These are phyloP conservation scores for Formicarius rufipectus DNA, from an alignment of 2,113 vertebrate genomes.

Conservation along the genomic window DNA sequence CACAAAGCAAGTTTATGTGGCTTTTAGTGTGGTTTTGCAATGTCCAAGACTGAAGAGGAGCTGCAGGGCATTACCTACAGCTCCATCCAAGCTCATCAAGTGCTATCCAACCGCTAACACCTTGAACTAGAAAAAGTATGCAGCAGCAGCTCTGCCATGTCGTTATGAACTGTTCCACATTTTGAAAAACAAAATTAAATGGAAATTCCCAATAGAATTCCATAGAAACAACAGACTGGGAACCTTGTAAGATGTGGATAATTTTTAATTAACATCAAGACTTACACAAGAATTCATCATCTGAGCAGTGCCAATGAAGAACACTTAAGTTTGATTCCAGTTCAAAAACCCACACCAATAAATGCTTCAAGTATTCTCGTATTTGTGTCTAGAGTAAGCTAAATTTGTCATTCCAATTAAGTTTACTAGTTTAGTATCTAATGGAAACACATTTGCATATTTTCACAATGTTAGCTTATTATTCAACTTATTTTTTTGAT, in stretches of 20 bases:
- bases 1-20: not conserved
- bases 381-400: not conserved
- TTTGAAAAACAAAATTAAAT: not conserved
- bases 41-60: not conserved
- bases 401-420: not conserved
- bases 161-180: not conserved
- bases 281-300: not conserved
- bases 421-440: not conserved
- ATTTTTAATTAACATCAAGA: not conserved
- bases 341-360: not conserved
- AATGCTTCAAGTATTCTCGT: not conserved
- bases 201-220: not conserved
- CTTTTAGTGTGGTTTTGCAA: not conserved
- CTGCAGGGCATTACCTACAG: not conserved
- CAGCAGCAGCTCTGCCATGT: not conserved
- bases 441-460: not conserved
- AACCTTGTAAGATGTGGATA: not conserved
- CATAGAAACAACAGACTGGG: not conserved
- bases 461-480: not conserved
- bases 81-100: not conserved
- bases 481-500: not conserved
- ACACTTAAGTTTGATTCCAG: not conserved
- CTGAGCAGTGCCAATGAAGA: not conserved
- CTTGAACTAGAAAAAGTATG: not conserved
- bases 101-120: not conserved